phyloP scores from a whole-genome alignment of 2,888 invertebrate species.

The Leucozona laternaria region DNA sequence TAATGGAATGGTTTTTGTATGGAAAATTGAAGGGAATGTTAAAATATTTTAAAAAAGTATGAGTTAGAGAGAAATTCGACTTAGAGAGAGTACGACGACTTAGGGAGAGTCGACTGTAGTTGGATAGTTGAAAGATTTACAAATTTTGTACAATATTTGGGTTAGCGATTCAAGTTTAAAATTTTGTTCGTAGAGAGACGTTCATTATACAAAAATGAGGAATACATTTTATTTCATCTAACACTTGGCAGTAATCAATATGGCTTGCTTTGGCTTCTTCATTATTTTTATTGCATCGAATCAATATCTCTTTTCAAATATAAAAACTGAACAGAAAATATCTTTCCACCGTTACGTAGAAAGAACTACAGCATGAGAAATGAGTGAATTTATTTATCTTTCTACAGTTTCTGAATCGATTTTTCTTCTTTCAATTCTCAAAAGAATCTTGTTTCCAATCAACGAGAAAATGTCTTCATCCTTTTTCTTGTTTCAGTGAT shows the following conservation, averaged over 20 bases:
- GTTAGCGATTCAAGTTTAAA: no score
- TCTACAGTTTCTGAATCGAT: constrained; percentile 3
- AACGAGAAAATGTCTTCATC: constrained; percentile 39
- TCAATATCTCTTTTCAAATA: not conserved
- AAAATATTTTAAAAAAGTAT: no score
- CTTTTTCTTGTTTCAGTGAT: constrained; percentile 27
- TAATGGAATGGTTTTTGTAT: no score
- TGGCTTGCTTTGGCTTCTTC: not conserved
- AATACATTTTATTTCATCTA: no score
- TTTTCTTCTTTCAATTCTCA: constrained; percentile 18
- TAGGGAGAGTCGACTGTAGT: no score
- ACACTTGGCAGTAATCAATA: not conserved
- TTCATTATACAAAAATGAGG: no score
- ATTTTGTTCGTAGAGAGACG: no score
- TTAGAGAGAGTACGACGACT: no score
- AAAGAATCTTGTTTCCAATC: constrained; percentile 28
- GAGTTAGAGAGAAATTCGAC: no score
- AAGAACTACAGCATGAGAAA: not conserved
- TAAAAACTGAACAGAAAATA: not conserved
- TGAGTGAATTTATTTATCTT: constrained; percentile 9
- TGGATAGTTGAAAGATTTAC: no score
- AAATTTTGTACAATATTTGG: no score
- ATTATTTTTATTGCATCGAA: not conserved
- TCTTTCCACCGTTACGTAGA: not conserved
- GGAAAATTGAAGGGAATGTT: no score